Evolutionary conservation across 2,113 vertebrate genomes (phyloP), one percentile per base, ranked within the genome.

Genomic region (Spizaetus ornatus): DNA sequence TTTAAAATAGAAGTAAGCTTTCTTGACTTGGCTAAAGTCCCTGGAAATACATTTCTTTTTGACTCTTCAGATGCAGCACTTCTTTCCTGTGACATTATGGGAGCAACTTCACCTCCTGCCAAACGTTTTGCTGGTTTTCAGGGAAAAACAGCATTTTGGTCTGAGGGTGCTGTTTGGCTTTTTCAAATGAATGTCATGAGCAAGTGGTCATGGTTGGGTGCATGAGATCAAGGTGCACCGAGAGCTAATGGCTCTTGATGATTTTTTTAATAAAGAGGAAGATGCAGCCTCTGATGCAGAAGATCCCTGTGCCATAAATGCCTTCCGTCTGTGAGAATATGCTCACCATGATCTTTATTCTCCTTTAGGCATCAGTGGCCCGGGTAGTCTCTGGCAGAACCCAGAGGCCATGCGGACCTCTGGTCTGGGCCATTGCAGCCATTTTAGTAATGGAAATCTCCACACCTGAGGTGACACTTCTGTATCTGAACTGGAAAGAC

Each of bases 1-100:
- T 90, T 88, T 95, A 92, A 91, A 92, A 86, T 84, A 92, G 83
- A 86, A 95, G 45, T 32, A 53, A 71, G 63, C 50, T 95, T 92
- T 59, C 72, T 66, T 81, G 63, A 70, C 72, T 93, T 95, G 93
- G 91, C 82, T 88, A 14, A 95, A 86, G 55, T 92, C 83, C 86
- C 86, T 86, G 67, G n/a, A 86, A 95, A 43, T 50, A 13, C 7
- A 34, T 83, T 92, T 88, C 56, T 72, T 79, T 86, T 70, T 70
- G 72, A 77, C 45, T 94, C 53, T 53, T 92, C 79, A 66, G 71
- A 26, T 15, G n/a, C 67, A 83, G 45, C 31, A 25, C 52, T 69
- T 70, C 21, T 84, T 79, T 66, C 42, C 59, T 78, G 76, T 43
- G 53, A 52, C 45, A 17, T 72, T 29, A 77, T 0, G 7, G 62